Evolutionary conservation across 2,888 invertebrate species (phyloP).

Genomic region (Poecilobothrus nobilitatus): DNA sequence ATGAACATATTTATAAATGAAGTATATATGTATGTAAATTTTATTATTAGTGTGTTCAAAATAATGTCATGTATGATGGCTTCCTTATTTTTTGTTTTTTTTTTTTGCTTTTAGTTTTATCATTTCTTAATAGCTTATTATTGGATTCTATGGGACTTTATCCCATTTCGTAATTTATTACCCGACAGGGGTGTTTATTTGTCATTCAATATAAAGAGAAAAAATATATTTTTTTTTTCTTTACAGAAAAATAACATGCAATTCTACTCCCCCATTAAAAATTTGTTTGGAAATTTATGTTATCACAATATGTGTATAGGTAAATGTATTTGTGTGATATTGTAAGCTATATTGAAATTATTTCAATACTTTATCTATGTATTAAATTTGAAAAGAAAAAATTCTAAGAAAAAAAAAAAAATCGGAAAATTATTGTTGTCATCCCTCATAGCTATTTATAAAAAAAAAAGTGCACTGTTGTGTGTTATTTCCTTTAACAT

Average conservation of each 20-base stretch:
- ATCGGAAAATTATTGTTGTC: constrained; percentile 4
- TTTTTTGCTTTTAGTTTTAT: not conserved
- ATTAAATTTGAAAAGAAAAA: too few species aligned
- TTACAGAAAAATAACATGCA: too few species aligned
- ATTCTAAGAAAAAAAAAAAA: not conserved
- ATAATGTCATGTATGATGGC: not conserved
- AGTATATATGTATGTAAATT: not conserved
- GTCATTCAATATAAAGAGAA: not conserved
- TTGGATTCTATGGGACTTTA: constrained; percentile 1
- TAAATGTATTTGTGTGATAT: too few species aligned
- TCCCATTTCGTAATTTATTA: not conserved
- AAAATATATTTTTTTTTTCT: too few species aligned
- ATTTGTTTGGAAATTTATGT: not conserved
- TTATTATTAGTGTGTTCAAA: not conserved
- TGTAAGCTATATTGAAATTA: too few species aligned
- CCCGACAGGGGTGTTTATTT: not conserved
- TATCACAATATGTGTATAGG: too few species aligned
- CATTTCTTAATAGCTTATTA: not conserved
- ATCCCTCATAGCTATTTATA: constrained; percentile 1
- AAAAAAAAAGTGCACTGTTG: not conserved
- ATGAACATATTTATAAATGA: not conserved
- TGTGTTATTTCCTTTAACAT: not conserved
- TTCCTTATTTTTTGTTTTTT: not conserved
- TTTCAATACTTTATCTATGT: too few species aligned
- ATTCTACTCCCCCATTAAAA: not conserved